Evolutionary conservation across 2,888 invertebrate genomes (phyloP), one percentile per base, ranked within the genome.

Genomic region (Melangyna quadrimaculata): DNA sequence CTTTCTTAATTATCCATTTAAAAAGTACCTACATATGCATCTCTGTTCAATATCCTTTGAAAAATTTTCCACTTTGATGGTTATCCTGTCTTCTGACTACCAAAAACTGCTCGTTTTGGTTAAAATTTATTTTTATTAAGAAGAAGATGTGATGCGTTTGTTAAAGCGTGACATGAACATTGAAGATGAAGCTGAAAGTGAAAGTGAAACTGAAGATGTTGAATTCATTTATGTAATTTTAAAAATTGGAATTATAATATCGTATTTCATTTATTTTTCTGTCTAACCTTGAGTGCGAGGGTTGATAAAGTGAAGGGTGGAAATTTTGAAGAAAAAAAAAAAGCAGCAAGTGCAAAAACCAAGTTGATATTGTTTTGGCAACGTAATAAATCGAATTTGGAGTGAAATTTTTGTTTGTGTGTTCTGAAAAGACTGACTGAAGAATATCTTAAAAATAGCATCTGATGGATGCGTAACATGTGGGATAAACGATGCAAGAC

Each of bases 141-240:
- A 27, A 43, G n/a, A 75, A 71, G 67, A 75, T 75, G 65, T 53
- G 65, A 71, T 79, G 79, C 55, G 67, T 79, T 84, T 59, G 45
- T 51, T 71, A 74, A 83, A 79, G 57, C 83, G 55, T 63, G 63
- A 78, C 77, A 43, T 10, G 69, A 74, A 48, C 37, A 17, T 40
- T 35, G 24, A 45, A 61, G n/a, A n/a, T 40, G 24, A 19, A 37
- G 48, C 37, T 19, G 27, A 72, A 82, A n/a, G 37, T 27, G 19
- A 72, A 82, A 19, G 19, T 32, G 59, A 72, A 82, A n/a, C 45
- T 27, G 19, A 72, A 82, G 24, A 27, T 32, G 59, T 45, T 29
- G 12, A 73, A 84, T 77, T 81, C 77, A 86, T 86, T 81, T 80
- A 80, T n/a, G n/a, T 81, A 86, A 77, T 70, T 73, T 86, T 61